Base-by-base conservation (phyloP, 2,113 vertebrate genomes). In the Oncorhynchus nerka region DNA sequence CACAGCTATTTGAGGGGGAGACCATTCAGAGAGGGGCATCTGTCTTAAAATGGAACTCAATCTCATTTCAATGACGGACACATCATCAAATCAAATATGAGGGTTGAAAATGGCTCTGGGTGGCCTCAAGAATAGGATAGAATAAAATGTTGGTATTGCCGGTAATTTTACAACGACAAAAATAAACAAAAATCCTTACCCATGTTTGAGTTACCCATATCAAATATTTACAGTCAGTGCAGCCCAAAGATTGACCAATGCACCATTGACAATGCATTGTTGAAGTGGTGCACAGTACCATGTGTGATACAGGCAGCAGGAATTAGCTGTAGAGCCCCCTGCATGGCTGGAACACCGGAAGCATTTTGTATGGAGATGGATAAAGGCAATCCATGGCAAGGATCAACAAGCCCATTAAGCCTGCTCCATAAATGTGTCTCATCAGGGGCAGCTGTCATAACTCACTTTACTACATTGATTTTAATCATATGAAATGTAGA, bases 401-500 rank as follows among this genome's bases (percentile, higher is more conserved):
- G 89, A 93, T 94, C 92, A 93, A 90, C 90, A 92, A 26, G 87
- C 92, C 92, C 87, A 92, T 94, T 94, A 94, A 92, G 85, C 86
- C 87, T 80, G 82, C 88, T 91, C 92, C 88, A 92, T 93, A 93
- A 94, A 94, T 86, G 89, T 84, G 84, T 89, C 90, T 92, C 89
- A 89, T 92, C 92, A 93, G 90, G 83, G 87, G 80, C 30, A 73
- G 72, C 84, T 91, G 90, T 92, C 92, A 92, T 94, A 94, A 93
- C 90, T 94, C 93, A 94, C 93, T 93, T 83, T 92, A 89, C 84
- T 78, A 89, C 93, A 92, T 95, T 94, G 94, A 94, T 94, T 96
- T 95, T 94, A 95, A 96, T 95, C 93, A 94, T 88, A 13, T 71
- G 92, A 91, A 96, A 95, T 95, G 94, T 95, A 96, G 96, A 97